phyloP scores from a whole-genome alignment of 2,888 invertebrate genomes.

The Lasioglossum calceatum region DNA sequence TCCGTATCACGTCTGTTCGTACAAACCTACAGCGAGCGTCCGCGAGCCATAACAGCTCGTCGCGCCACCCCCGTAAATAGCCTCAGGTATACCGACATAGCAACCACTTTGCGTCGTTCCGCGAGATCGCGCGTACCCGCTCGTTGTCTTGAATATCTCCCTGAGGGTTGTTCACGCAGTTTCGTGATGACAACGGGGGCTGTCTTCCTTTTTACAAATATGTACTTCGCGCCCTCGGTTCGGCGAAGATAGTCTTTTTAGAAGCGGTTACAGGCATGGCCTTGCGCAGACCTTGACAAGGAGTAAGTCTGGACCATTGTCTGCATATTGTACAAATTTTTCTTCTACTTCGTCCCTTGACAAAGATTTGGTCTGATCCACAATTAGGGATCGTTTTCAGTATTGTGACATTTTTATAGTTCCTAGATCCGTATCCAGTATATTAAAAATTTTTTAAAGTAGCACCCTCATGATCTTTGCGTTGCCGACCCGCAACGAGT shows the following conservation, averaged over 20 bases:
- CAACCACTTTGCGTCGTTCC: constrained; percentile 64
- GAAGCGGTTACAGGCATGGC: background rate
- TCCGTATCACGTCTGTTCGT: constrained; percentile 83
- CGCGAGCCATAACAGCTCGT: constrained; percentile 70
- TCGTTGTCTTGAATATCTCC: constrained; percentile 47
- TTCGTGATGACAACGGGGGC: constrained; percentile 8
- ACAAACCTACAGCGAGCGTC: constrained; percentile 76
- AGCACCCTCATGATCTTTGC: background rate
- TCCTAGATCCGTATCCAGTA: background rate
- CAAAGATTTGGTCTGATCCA: no score
- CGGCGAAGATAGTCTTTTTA: background rate
- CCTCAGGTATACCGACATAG: constrained; percentile 59
- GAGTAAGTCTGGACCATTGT: background rate
- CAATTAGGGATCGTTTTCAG: no score
- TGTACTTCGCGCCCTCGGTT: background rate
- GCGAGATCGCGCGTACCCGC: constrained; percentile 35
- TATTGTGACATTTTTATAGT: no score
- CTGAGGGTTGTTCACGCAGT: constrained; percentile 31
- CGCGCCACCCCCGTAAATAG: constrained; percentile 72
- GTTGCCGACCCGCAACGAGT: background rate
- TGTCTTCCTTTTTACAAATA: constrained; percentile 4
- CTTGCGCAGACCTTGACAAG: background rate
- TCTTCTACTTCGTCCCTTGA: no score
- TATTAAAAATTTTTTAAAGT: background rate
- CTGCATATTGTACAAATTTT: no score